A percentile compares a stretch with the other conserved stretches of the same genome.
Conservation (phyloP, 2,113 vertebrate genomes). For the Poecile atricapillus region DNA sequence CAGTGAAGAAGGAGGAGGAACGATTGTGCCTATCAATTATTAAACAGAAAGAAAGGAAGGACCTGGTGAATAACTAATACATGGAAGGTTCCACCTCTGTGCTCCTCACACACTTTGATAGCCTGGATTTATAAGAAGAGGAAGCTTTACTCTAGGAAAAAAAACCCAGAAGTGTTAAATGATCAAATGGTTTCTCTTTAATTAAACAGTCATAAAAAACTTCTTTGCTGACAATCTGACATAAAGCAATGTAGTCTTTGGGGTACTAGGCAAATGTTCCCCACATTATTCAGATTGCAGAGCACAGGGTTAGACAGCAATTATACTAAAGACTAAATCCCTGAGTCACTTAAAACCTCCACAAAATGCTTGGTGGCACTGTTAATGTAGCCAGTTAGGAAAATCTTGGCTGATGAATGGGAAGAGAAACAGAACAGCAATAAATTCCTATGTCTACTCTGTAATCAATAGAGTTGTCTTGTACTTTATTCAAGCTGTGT, state of each 20-base stretch:
- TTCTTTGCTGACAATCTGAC: neutral
- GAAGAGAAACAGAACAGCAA: conserved; percentile 19
- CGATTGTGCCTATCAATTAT: conserved; percentile 44
- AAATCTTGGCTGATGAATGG: conserved; percentile 25
- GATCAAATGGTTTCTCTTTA: neutral
- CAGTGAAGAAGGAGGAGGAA: conserved; percentile 54
- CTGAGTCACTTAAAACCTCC: conserved; percentile 10
- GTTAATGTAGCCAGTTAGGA: conserved; percentile 15
- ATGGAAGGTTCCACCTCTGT: conserved; percentile 14
- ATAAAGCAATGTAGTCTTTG: neutral
- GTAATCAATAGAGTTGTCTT: conserved; percentile 24
- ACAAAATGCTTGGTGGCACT: conserved; percentile 7
- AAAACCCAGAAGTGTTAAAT: neutral
- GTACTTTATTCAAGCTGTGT: neutral
- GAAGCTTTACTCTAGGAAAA: neutral
- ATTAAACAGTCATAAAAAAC: neutral
- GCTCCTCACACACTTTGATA: neutral
- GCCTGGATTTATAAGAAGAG: neutral
- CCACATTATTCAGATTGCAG: neutral
- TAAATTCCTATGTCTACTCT: conserved; percentile 5
- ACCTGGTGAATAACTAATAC: conserved; percentile 21
- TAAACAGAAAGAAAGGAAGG: conserved; percentile 47
- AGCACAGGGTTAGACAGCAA: neutral
- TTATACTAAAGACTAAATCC: neutral
- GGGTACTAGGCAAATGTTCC: neutral